These are phyloP conservation scores for Nasonia vitripennis DNA, from an alignment of 1,140 invertebrate genomes.

Conservation along the genomic window DNA sequence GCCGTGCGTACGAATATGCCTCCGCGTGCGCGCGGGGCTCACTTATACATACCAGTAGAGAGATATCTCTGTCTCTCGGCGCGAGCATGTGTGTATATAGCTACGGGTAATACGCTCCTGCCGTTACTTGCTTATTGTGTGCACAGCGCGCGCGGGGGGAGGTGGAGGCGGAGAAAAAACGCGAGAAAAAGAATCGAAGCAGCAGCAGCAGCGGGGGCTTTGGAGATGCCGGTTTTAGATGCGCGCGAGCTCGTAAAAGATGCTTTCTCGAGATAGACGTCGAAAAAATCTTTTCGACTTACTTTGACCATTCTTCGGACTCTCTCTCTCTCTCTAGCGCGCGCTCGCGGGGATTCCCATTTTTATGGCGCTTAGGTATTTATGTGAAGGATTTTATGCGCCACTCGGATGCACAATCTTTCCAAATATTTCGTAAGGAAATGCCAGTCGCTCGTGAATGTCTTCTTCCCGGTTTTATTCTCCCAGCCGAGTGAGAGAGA, in stretches of 20 bases:
- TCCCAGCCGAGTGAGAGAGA: not conserved
- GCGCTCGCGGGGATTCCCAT: not conserved
- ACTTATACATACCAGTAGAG: not conserved
- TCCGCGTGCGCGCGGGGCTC: not conserved
- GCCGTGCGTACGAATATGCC: not conserved
- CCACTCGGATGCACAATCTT: constrained; percentile 21
- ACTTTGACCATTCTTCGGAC: constrained; percentile 39
- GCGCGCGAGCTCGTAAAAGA: constrained; percentile 28
- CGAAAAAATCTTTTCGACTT: constrained; percentile 39
- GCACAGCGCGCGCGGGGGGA: not conserved
- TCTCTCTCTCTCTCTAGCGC: not conserved
- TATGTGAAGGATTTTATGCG: constrained; percentile 29
- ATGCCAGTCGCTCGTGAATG: not conserved
- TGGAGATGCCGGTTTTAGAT: constrained; percentile 35
- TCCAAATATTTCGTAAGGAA: constrained; percentile 26
- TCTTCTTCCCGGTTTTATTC: constrained; percentile 8
- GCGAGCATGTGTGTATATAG: not conserved
- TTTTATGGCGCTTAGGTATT: constrained; percentile 33
- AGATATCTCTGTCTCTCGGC: not conserved
- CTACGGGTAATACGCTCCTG: not conserved
- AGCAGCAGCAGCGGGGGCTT: not conserved
- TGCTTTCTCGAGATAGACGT: constrained; percentile 16
- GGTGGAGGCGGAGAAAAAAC: not conserved
- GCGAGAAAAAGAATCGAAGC: constrained; percentile 13
- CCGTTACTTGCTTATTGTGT: not conserved